Evolutionary conservation across 2,113 vertebrate genomes (phyloP), one percentile per base, ranked within the genome.

Genomic region (Aptenodytes patagonicus): DNA sequence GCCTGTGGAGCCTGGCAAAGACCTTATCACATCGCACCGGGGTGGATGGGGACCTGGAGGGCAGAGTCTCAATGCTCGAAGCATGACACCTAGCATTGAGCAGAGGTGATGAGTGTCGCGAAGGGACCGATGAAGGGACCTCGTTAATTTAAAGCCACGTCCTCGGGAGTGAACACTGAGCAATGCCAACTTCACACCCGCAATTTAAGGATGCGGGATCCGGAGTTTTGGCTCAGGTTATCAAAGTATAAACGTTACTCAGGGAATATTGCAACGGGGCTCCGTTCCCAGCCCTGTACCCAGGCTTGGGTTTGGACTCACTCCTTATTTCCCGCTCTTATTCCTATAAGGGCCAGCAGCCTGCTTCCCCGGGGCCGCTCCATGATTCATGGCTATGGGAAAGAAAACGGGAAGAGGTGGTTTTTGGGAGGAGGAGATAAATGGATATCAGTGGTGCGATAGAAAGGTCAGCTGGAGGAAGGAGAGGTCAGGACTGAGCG

Each of bases 381-480:
- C 0, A 0, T 11, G 5, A 17, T 28, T 65, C 21, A 2, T 6
- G 34, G 26, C 51, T 78, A 22, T 87, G 94, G 55, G 86, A 93
- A 95, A 84, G 78, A 95, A 82, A 60, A 95, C 0, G 62, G 69
- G 70, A 93, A 95, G 90, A 89, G 57, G 61, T 88, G 65, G 18
- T 3, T 72, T 95, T 95, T 20, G 77, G 69, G 44, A 89, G 80
- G 17, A 49, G 81, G 38, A 91, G 75, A 79, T 76, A 87, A 93
- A 94, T 80, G 81, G 66, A 6, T 95, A 85, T 62, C 47, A 40
- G 28, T 13, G n/a, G 72, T 38, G 28, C 0, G 3, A 83, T 49
- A 42, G 62, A 28, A 90, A 93, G 95, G 93, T 95, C 96, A 95
- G 65, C 47, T 80, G 75, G 62, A 94, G 95, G 95, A 95, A 97